Conservation (phyloP, 2,113 vertebrate genomes). For the Centropus unirufus region DNA sequence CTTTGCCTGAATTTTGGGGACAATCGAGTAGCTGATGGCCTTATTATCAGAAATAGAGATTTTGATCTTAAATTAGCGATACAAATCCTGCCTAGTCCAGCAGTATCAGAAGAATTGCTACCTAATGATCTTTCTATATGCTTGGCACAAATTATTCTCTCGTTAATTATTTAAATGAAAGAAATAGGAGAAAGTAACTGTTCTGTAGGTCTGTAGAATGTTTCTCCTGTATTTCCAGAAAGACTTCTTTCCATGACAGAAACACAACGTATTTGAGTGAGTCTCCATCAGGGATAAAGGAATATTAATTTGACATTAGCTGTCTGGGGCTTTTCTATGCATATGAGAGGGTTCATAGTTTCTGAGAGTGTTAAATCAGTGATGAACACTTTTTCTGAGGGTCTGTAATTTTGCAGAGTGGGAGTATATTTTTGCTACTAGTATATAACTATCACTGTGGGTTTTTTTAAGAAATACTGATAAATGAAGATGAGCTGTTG, state of each 20-base stretch:
- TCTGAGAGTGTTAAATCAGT: neutral
- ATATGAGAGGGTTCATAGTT: neutral
- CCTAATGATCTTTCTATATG: neutral
- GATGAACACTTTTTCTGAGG: neutral
- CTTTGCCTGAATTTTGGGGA: neutral
- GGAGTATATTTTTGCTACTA: neutral
- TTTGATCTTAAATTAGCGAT: neutral
- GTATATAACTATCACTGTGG: neutral
- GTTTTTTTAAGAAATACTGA: neutral
- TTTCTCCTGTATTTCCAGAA: neutral
- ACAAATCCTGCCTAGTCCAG: neutral
- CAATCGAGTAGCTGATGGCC: neutral
- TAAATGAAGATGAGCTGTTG: neutral
- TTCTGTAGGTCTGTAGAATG: neutral
- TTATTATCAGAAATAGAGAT: neutral
- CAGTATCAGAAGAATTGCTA: neutral
- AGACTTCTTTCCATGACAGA: neutral
- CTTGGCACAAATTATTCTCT: neutral
- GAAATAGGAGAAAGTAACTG: neutral
- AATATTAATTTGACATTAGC: neutral
- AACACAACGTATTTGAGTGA: fast-evolving
- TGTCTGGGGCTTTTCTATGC: neutral
- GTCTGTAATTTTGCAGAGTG: neutral
- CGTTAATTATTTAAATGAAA: neutral
- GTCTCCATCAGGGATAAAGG: neutral